A percentile compares a stretch with the other conserved stretches of the same genome.
Evolutionary conservation across 2,888 invertebrate genomes (phyloP).

Genomic region (Melanchra persicariae): DNA sequence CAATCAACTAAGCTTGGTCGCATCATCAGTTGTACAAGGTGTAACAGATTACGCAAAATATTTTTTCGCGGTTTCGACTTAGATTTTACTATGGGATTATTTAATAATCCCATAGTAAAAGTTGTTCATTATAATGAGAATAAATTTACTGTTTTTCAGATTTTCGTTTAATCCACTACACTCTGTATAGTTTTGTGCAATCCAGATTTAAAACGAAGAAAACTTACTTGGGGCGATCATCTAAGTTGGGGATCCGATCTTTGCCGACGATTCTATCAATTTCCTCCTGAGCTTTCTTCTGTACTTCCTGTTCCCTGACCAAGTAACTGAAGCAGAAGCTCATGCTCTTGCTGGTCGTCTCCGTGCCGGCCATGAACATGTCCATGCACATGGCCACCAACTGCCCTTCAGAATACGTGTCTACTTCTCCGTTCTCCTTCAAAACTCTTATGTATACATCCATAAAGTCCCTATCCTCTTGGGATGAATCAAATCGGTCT

Average conservation of each 20-base stretch:
- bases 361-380: conserved; percentile 96
- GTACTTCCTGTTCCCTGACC: conserved; percentile 93
- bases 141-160: too few species aligned
- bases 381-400: conserved; percentile 95
- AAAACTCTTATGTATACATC: conserved; percentile 94
- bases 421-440: conserved; percentile 89
- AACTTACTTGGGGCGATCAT: conserved; percentile 93
- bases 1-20: too few species aligned
- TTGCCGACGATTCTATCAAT: conserved; percentile 94
- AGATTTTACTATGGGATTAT: too few species aligned
- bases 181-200: not conserved
- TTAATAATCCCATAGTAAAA: too few species aligned
- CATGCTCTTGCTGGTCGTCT: conserved; percentile 95
- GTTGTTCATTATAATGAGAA: too few species aligned
- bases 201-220: not conserved
- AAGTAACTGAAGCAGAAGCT: conserved; percentile 95
- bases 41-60: too few species aligned
- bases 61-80: too few species aligned
- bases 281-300: conserved; percentile 94
- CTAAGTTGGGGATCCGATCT: conserved; percentile 92
- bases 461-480: conserved; percentile 94
- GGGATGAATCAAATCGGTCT: conserved; percentile 89
- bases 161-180: not conserved
- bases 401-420: conserved; percentile 93
- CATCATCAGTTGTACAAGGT: too few species aligned